Evolutionary conservation across 2,113 vertebrate species (phyloP), one percentile per base, ranked within the genome.

Genomic region (Ia io): DNA sequence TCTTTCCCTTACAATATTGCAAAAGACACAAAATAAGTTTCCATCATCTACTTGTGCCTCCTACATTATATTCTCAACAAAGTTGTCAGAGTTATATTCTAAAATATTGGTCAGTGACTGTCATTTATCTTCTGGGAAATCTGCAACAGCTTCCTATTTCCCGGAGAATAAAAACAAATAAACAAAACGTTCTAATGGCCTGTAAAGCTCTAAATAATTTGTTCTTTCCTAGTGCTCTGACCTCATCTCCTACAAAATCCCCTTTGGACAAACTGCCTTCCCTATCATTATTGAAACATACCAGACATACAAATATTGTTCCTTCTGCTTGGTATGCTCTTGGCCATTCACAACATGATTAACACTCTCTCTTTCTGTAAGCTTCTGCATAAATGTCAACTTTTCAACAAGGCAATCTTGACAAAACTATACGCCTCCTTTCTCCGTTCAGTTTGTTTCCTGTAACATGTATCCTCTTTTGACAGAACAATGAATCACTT

Each of bases 31-130:
- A 84, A 73, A 37, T 65, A 71, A 17, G 18, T 65, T 71, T 20
- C 53, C 25, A 42, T 49, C 9, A 49, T 40, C 17, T 10, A 85
- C 14, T 56, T 88, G 88, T 73, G 6, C 9, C 20, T 65, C 3
- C 20, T 59, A n/a, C 2, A 16, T 3, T 78, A 65, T 73, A 28
- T n/a, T 65, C 32, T 11, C 61, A 84, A 77, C 10, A 32, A 3
- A 51, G 9, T 53, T 91, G 25, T 37, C 35, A 83, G 18, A 69
- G 4, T 8, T 17, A 91, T 12, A 12, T 77, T 70, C 42, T 35
- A n/a, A 70, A 88, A 63, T 44, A 32, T 93, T 77, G 53, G n/a
- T 40, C 84, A 84, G 23, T 77, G 32, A 71, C 42, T 70, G 3
- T 16, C 30, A 77, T 71, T 71, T 87, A 23, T 74, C 44, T 63